These are phyloP conservation scores for Macrobrachium rosenbergii DNA, from an alignment of 1,140 invertebrate genomes.

Conservation along the genomic window DNA sequence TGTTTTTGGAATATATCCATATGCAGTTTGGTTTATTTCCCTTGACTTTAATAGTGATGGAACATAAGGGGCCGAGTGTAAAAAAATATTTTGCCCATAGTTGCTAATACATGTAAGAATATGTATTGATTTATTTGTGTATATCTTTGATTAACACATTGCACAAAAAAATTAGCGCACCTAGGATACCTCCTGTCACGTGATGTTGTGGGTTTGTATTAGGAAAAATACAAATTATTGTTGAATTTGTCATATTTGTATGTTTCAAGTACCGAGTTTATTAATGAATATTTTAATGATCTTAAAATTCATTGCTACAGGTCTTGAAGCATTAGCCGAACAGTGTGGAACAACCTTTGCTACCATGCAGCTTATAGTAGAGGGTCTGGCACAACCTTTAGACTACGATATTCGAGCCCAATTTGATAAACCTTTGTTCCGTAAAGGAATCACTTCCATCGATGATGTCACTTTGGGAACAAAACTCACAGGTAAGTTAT, in stretches of 20 bases:
- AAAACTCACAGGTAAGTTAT: slow-evolving; percentile 72
- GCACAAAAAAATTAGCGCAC: too few species aligned
- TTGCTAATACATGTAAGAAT: too few species aligned
- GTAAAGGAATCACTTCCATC: slow-evolving; percentile 75
- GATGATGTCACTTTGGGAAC: slow-evolving; percentile 75
- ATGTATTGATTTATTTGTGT: too few species aligned
- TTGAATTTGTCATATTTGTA: not conserved
- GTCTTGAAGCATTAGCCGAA: slow-evolving; percentile 70
- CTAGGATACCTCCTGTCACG: too few species aligned
- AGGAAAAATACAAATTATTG: too few species aligned
- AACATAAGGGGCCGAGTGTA: too few species aligned
- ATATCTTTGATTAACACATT: too few species aligned
- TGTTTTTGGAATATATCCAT: too few species aligned
- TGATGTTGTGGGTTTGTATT: too few species aligned
- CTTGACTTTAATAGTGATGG: too few species aligned
- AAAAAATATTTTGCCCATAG: too few species aligned
- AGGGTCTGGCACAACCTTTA: slow-evolving; percentile 76
- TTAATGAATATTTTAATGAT: not conserved
- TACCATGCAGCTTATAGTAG: slow-evolving; percentile 77
- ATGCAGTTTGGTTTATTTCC: too few species aligned
- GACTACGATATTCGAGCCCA: slow-evolving; percentile 80
- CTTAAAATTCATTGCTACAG: slow-evolving; percentile 64
- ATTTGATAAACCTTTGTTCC: slow-evolving; percentile 78
- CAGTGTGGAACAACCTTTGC: slow-evolving; percentile 73
- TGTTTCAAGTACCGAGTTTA: not conserved